Conservation (phyloP, 2,797 vertebrate species). For the Hippoglossus hippoglossus region DNA sequence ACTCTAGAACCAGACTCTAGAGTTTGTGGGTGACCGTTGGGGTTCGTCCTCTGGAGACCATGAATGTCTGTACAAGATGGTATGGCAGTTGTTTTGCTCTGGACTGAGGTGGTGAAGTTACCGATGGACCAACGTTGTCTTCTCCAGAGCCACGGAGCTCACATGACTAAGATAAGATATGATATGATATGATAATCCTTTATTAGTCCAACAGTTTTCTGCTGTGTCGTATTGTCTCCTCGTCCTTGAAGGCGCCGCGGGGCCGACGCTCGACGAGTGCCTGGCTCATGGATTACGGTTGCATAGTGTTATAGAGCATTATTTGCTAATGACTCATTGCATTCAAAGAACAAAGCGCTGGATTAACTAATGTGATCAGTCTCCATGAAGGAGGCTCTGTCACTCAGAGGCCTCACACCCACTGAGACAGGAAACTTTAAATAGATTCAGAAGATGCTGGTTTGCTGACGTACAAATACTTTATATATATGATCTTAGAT, state of each 20-base stretch:
- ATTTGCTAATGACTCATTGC: constrained; percentile 69
- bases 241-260: constrained; percentile 17
- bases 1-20: no score
- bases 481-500: background rate
- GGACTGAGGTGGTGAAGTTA: no score
- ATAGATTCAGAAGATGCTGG: no score
- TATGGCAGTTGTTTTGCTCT: background rate
- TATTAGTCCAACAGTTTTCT: no score
- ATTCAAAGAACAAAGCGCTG: constrained; percentile 52
- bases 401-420: constrained; percentile 4
- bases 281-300: constrained; percentile 60
- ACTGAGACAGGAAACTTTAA: background rate
- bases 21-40: no score
- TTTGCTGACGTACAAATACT: background rate
- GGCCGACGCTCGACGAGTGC: constrained; percentile 13
- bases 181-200: no score
- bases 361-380: constrained; percentile 40
- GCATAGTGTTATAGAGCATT: constrained; percentile 59
- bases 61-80: background rate
- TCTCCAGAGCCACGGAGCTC: no score
- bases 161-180: no score
- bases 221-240: background rate
- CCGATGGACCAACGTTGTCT: no score
- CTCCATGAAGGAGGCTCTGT: constrained; percentile 35
- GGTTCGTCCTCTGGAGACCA: background rate